These are phyloP conservation scores for Apeltes quadracus DNA, from an alignment of 2,113 vertebrate species.

Conservation along the genomic window DNA sequence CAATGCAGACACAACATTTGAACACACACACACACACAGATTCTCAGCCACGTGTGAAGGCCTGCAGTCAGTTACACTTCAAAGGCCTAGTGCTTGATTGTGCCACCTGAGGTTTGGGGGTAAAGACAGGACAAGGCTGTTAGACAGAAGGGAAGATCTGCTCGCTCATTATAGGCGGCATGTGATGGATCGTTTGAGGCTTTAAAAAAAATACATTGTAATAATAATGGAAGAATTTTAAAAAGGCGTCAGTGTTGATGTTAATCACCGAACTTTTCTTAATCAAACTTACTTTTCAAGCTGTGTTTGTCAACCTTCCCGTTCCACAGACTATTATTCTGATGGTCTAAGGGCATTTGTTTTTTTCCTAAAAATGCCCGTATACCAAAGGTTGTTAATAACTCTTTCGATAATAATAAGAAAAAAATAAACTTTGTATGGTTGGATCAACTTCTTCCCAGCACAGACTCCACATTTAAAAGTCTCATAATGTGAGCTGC, in stretches of 20 bases:
- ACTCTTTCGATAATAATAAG: too few species aligned
- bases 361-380: too few species aligned
- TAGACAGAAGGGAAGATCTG: constrained; percentile 41
- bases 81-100: constrained; percentile 65
- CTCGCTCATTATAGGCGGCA: constrained; percentile 31
- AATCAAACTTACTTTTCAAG: background rate
- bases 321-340: background rate
- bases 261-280: background rate
- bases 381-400: too few species aligned
- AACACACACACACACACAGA: background rate
- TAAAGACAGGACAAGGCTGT: constrained; percentile 57
- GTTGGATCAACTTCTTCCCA: too few species aligned
- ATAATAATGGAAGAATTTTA: background rate
- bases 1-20: constrained; percentile 14
- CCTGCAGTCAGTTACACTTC: constrained; percentile 63
- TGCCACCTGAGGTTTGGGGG: constrained; percentile 62
- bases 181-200: constrained; percentile 6
- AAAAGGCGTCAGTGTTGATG: background rate
- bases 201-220: constrained; percentile 11
- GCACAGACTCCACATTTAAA: too few species aligned
- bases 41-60: constrained; percentile 5
- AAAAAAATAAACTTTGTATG: too few species aligned
- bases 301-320: background rate
- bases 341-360: background rate
- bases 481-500: too few species aligned